Conservation (phyloP, 2,113 vertebrate species). For the Actenoides hombroni region DNA sequence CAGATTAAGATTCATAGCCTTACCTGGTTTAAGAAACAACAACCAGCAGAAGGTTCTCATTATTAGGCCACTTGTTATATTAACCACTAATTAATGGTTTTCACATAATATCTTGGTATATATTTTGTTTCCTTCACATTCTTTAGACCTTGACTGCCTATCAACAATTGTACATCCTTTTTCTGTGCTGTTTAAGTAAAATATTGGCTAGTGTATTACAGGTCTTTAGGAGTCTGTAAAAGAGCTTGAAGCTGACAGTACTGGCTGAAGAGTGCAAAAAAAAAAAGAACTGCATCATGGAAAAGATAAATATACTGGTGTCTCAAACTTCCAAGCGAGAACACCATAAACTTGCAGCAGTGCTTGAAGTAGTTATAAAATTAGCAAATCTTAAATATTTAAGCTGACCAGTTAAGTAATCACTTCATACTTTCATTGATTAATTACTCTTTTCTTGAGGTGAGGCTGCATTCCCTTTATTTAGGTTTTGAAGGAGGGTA, state of each 20-base stretch:
- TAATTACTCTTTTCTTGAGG: background rate
- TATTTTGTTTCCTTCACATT: background rate
- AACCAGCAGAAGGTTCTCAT: background rate
- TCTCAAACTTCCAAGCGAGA: background rate
- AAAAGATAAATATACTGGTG: background rate
- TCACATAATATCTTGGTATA: background rate
- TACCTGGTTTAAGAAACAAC: background rate
- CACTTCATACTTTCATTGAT: background rate
- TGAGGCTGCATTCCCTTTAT: background rate
- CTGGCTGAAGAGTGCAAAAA: background rate
- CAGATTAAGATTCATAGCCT: background rate
- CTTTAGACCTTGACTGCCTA: background rate
- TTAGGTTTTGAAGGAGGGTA: background rate
- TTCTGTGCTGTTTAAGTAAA: background rate
- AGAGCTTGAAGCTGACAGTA: background rate
- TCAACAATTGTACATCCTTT: background rate
- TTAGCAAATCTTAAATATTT: background rate
- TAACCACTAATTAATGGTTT: background rate
- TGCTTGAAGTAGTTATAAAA: background rate
- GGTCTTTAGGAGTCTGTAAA: background rate
- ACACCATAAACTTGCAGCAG: background rate
- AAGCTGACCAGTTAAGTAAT: background rate
- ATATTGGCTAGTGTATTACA: background rate
- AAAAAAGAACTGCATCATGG: fast-evolving
- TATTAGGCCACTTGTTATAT: background rate